Conservation (phyloP, 2,888 invertebrate genomes). For the Mermis nigrescens region DNA sequence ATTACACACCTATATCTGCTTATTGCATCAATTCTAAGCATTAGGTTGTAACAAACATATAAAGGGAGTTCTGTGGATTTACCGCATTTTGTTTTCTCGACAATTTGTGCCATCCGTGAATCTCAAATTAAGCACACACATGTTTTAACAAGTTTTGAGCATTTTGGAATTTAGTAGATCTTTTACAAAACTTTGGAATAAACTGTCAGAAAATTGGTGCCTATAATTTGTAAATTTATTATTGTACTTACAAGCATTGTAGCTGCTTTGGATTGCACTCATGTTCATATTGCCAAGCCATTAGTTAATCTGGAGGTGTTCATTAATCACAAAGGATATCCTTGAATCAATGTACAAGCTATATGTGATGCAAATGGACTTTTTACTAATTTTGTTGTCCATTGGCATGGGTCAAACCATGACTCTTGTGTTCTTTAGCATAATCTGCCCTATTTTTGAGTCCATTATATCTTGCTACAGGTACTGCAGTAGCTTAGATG, state of each 20-base stretch:
- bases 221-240: not conserved
- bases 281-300: not conserved
- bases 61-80: too few relatives aligned
- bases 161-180: too few relatives aligned
- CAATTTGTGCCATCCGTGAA: too few relatives aligned
- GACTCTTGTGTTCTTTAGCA: not conserved
- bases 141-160: too few relatives aligned
- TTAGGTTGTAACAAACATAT: too few relatives aligned
- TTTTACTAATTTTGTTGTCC: not conserved
- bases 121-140: too few relatives aligned
- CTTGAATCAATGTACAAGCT: constrained; percentile 6
- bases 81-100: too few relatives aligned
- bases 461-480: not conserved
- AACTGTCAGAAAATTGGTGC: too few relatives aligned
- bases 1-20: too few relatives aligned
- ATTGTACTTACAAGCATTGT: not conserved
- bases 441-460: not conserved
- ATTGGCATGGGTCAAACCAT: constrained; percentile 1
- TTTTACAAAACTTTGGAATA: too few relatives aligned
- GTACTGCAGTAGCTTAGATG: constrained; percentile 7
- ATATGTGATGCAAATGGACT: not conserved
- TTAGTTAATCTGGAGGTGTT: not conserved
- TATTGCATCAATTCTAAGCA: too few relatives aligned
- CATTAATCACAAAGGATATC: not conserved
- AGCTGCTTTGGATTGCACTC: not conserved